These are phyloP conservation scores for Stegastes partitus DNA, from an alignment of 2,113 vertebrate species.

Conservation along the genomic window DNA sequence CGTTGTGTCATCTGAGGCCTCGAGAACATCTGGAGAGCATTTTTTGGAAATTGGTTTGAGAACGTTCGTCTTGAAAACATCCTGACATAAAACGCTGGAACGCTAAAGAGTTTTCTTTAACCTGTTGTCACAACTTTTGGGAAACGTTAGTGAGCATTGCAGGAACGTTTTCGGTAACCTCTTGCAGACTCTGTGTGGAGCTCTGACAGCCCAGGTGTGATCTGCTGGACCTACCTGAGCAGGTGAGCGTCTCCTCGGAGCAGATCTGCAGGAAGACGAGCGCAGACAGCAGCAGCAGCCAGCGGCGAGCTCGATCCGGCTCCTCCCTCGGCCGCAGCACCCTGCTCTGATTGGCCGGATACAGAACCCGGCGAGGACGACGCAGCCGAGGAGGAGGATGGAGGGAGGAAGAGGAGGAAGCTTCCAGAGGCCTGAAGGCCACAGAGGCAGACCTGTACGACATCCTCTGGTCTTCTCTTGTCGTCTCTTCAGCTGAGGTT, in stretches of 20 bases:
- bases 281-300: slow-evolving; percentile 78
- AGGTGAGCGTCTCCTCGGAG: slow-evolving; percentile 72
- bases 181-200: no score
- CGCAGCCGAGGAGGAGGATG: slow-evolving; percentile 35
- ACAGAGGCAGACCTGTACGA: slow-evolving; percentile 29
- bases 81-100: no score
- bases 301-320: slow-evolving; percentile 69
- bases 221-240: slow-evolving; percentile 50
- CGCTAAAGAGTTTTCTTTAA: no score
- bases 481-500: not conserved
- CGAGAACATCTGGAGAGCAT: no score
- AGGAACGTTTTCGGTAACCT: no score
- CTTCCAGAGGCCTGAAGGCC: slow-evolving; percentile 32
- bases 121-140: no score
- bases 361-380: slow-evolving; percentile 73
- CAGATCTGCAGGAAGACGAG: slow-evolving; percentile 84
- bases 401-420: not conserved
- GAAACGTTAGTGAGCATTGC: no score
- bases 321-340: slow-evolving; percentile 59
- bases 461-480: not conserved
- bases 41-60: no score
- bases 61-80: no score
- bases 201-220: not conserved
- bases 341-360: slow-evolving; percentile 71
- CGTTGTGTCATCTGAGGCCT: no score